Conservation (phyloP, 2,113 vertebrate genomes). For the Perca flavescens region DNA sequence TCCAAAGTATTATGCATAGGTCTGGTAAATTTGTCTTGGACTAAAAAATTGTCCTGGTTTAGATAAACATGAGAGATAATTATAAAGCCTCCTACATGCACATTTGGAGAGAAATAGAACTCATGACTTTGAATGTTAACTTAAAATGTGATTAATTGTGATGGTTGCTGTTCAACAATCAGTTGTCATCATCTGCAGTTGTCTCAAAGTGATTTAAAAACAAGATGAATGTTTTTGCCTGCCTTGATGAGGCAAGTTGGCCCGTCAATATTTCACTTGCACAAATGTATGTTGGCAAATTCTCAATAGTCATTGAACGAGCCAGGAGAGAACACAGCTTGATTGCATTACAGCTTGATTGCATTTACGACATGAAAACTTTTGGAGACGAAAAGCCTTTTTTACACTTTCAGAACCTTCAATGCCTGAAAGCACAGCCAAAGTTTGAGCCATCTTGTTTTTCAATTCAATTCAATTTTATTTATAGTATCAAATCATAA, state of each 20-base stretch:
- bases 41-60: constrained; percentile 6
- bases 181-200: too few species aligned
- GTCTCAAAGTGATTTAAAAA: background rate
- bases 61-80: constrained; percentile 35
- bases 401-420: constrained; percentile 7
- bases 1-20: constrained; percentile 4
- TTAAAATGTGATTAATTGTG: background rate
- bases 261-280: background rate
- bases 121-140: background rate
- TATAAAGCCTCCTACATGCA: constrained; percentile 9
- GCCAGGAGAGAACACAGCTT: background rate
- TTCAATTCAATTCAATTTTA: too few species aligned
- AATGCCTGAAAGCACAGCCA: background rate
- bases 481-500: too few species aligned
- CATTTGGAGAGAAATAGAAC: background rate
- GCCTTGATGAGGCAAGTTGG: background rate
- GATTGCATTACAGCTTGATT: too few species aligned
- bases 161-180: background rate
- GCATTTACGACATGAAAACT: background rate
- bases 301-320: background rate
- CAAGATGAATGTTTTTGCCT: background rate
- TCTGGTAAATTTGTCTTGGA: constrained; percentile 10
- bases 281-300: background rate
- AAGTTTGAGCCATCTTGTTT: background rate
- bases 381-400: background rate